Evolutionary conservation across 1,140 invertebrate genomes (phyloP).

Genomic region (Drosophila setifemur): DNA sequence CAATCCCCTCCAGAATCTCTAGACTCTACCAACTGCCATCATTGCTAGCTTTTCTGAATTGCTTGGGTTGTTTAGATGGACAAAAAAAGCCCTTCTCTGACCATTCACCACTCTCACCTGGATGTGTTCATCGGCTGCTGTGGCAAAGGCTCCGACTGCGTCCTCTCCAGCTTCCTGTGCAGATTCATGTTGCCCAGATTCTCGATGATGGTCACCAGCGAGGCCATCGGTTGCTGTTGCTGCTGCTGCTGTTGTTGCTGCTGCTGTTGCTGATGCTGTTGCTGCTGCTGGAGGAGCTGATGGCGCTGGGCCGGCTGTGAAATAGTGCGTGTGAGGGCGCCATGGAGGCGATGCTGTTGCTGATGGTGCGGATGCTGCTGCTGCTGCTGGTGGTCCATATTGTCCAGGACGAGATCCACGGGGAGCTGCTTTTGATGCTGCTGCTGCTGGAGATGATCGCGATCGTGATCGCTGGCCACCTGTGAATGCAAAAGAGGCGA

Average conservation of each 20-base stretch:
- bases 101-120: conserved; percentile 74
- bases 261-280: conserved; percentile 41
- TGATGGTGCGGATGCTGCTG: conserved; percentile 11
- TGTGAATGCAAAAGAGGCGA: conserved; percentile 45
- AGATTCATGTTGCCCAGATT: conserved; percentile 82
- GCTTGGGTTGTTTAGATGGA: too few relatives aligned
- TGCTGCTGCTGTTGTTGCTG: conserved; percentile 49
- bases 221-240: conserved; percentile 39
- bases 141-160: conserved; percentile 88
- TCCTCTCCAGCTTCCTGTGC: conserved; percentile 91
- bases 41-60: too few relatives aligned
- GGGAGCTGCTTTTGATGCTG: conserved; percentile 43
- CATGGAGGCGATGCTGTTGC: conserved; percentile 47
- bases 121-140: conserved; percentile 81
- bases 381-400: conserved; percentile 43
- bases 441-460: conserved; percentile 51
- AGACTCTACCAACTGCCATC: too few relatives aligned
- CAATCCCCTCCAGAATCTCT: too few relatives aligned
- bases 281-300: conserved; percentile 23
- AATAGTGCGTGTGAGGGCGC: conserved; percentile 66
- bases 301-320: conserved; percentile 71
- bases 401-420: conserved; percentile 34
- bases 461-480: conserved; percentile 60
- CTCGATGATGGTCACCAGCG: conserved; percentile 82
- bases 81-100: too few relatives aligned